Percentiles rank a stretch among this genome's conserved stretches.
Evolutionary conservation across 1,140 invertebrate genomes (phyloP).

Genomic region (Hirudo medicinalis): DNA sequence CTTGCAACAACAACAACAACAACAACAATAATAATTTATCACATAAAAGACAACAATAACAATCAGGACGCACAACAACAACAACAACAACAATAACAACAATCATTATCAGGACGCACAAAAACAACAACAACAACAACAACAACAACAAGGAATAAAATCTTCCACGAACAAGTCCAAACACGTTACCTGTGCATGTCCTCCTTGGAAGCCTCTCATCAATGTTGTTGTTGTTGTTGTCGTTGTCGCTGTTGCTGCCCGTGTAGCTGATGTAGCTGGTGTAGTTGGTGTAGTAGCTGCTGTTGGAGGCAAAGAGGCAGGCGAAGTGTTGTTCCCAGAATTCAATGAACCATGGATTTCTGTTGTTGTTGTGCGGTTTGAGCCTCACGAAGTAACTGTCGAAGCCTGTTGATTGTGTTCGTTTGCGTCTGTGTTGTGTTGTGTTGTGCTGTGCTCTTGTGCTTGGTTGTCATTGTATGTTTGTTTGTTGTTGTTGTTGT

Average conservation of each 20-base stretch:
- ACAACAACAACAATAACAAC: no score
- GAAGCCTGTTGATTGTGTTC: conserved; percentile 35
- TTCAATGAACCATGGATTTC: conserved; percentile 58
- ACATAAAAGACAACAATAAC: no score
- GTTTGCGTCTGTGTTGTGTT: neutral
- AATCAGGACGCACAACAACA: no score
- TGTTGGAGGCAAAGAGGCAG: conserved; percentile 39
- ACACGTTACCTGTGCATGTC: conserved; percentile 25
- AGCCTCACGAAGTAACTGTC: conserved; percentile 38
- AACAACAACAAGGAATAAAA: neutral
- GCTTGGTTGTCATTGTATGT: no score
- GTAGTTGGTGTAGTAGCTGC: neutral
- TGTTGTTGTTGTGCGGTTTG: conserved; percentile 27
- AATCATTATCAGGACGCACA: neutral
- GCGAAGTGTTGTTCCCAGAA: conserved; percentile 63
- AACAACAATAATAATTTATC: no score
- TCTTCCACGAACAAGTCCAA: neutral
- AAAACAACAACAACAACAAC: neutral
- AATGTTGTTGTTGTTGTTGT: conserved; percentile 13
- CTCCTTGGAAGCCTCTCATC: conserved; percentile 34
- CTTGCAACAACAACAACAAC: no score
- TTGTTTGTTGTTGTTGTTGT: neutral
- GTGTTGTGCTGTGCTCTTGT: neutral
- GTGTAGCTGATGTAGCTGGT: neutral
- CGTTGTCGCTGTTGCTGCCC: neutral